phyloP scores from a whole-genome alignment of 2,113 vertebrate species.

The Corvus hawaiiensis region DNA sequence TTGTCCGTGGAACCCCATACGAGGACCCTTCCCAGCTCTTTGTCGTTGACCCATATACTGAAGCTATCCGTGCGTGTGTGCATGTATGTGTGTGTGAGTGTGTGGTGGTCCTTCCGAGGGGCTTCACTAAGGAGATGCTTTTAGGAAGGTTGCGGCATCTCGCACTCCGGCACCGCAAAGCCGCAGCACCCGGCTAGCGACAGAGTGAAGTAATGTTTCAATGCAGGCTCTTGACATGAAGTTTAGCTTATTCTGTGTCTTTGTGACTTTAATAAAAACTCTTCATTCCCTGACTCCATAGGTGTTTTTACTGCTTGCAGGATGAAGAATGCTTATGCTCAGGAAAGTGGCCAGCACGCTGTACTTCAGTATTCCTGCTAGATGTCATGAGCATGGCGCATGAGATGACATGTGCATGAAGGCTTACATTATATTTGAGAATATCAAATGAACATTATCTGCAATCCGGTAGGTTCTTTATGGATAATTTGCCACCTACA shows the following conservation, averaged over 20 bases:
- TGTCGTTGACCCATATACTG: no score
- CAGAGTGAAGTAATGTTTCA: neutral
- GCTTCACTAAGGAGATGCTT: no score
- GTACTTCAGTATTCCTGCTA: neutral
- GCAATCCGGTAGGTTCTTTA: neutral
- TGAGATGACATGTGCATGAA: neutral
- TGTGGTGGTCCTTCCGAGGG: no score
- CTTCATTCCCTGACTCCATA: neutral
- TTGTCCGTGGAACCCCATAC: no score
- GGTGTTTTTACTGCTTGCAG: neutral
- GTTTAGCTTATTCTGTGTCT: neutral
- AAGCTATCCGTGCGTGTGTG: no score
- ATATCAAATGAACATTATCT: neutral
- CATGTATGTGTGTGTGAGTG: no score
- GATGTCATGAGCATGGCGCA: neutral
- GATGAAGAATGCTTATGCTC: neutral
- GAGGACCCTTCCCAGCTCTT: no score
- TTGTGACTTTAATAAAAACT: neutral
- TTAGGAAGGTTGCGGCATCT: no score
- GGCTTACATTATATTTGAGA: neutral
- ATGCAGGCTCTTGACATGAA: neutral
- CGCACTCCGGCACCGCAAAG: no score
- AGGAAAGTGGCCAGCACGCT: neutral
- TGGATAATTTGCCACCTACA: slow-evolving; percentile 31
- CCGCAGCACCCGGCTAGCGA: no score